phyloP scores from a whole-genome alignment of 2,888 invertebrate species.

The Leucophenga montana region DNA sequence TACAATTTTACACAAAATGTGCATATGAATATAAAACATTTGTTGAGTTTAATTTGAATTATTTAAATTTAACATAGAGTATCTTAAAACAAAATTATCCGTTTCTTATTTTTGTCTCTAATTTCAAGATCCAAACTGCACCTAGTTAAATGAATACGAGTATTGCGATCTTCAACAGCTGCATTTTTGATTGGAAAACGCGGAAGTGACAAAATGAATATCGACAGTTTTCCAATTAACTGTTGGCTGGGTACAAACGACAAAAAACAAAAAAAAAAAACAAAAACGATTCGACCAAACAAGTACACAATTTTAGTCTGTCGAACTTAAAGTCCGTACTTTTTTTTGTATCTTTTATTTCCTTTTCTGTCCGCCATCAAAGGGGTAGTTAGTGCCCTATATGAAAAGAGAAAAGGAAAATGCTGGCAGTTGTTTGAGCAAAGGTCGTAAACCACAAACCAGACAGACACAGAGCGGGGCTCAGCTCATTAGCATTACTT shows the following conservation, averaged over 20 bases:
- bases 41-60: too few species aligned
- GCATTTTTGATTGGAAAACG: too few species aligned
- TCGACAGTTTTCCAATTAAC: conserved; percentile 14
- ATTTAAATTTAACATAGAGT: too few species aligned
- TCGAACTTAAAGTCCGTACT: not conserved
- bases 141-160: too few species aligned
- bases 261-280: not conserved
- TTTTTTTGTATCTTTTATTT: not conserved
- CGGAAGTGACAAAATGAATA: not conserved
- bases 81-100: too few species aligned
- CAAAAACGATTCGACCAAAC: conserved; percentile 1
- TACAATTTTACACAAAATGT: too few species aligned
- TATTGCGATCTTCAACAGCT: too few species aligned
- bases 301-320: conserved; percentile 9
- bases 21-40: too few species aligned
- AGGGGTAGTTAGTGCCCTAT: too few species aligned
- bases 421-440: conserved; percentile 14
- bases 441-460: conserved; percentile 17
- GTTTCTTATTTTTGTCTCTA: too few species aligned
- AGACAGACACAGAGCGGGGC: not conserved
- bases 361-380: not conserved
- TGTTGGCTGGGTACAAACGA: not conserved
- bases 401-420: not conserved
- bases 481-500: conserved; percentile 10
- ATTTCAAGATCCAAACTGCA: too few species aligned